Percentiles rank a stretch among this genome's conserved stretches.
Evolutionary conservation across 2,113 vertebrate species (phyloP).

Genomic region (Cygnus atratus): DNA sequence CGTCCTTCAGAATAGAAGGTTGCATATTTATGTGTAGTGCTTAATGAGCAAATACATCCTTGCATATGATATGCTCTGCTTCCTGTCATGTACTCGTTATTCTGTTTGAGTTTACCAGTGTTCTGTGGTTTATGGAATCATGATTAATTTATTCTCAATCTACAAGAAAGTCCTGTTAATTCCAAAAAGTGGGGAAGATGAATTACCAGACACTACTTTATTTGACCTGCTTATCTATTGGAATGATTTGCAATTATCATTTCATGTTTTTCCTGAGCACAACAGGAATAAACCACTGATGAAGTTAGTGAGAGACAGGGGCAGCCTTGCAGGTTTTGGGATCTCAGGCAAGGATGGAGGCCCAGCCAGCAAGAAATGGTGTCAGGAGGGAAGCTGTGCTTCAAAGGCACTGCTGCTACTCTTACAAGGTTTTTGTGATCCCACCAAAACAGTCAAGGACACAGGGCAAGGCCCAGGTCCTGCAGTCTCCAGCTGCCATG

Average conservation of each 20-base stretch:
- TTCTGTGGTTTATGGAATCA: slow-evolving; percentile 61
- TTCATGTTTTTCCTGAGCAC: neutral
- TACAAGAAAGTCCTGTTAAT: slow-evolving; percentile 61
- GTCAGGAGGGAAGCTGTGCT: neutral
- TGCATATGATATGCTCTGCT: slow-evolving; percentile 57
- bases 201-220: slow-evolving; percentile 40
- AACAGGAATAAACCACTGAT: neutral
- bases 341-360: neutral
- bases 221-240: slow-evolving; percentile 29
- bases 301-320: neutral
- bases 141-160: slow-evolving; percentile 69
- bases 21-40: slow-evolving; percentile 54
- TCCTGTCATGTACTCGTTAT: slow-evolving; percentile 64
- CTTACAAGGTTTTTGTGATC: neutral
- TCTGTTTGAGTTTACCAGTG: slow-evolving; percentile 59
- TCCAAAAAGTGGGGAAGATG: slow-evolving; percentile 57
- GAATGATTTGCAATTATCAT: slow-evolving; percentile 37
- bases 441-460: neutral
- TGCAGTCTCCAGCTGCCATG: neutral
- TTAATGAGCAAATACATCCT: slow-evolving; percentile 68
- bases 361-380: neutral
- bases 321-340: neutral
- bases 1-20: slow-evolving; percentile 38
- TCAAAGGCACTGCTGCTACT: neutral
- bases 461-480: neutral